Conservation (phyloP, 2,888 invertebrate species). For the Mesoligia furuncula region DNA sequence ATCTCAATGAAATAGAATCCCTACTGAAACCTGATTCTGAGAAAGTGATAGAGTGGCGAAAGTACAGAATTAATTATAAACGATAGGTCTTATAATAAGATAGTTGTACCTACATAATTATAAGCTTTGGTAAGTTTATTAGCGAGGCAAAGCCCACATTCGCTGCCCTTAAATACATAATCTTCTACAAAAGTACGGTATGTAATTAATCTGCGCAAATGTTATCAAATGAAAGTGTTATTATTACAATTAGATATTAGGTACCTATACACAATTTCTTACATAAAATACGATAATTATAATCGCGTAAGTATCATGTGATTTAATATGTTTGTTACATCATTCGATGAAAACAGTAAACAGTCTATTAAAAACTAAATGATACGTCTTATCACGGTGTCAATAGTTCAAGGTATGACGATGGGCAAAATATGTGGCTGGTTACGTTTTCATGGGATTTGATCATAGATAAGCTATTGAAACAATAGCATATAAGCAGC, state of each 20-base stretch:
- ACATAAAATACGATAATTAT: conserved; percentile 13
- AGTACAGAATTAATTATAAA: background rate
- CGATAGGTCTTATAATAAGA: background rate
- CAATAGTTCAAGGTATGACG: conserved; percentile 67
- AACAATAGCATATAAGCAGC: background rate
- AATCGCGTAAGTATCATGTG: conserved; percentile 14
- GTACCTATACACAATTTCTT: conserved; percentile 12
- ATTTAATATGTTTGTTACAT: conserved; percentile 68
- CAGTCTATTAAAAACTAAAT: conserved; percentile 53
- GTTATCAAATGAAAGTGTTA: conserved; percentile 46
- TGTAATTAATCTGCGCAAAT: background rate
- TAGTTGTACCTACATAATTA: background rate
- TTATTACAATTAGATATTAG: background rate
- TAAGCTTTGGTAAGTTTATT: background rate
- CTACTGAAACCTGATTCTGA: conserved; percentile 10
- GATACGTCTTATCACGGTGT: conserved; percentile 69
- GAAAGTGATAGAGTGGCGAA: conserved; percentile 14
- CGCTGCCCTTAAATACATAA: background rate
- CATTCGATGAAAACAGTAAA: conserved; percentile 68
- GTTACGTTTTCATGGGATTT: conserved; percentile 5
- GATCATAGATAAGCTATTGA: background rate
- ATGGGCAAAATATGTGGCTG: conserved; percentile 9
- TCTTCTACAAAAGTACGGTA: background rate
- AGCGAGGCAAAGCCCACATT: background rate
- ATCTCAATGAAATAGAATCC: conserved; percentile 11